Evolutionary conservation across 2,113 vertebrate species (phyloP), one percentile per base, ranked within the genome.

Genomic region (Tachysurus fulvidraco): DNA sequence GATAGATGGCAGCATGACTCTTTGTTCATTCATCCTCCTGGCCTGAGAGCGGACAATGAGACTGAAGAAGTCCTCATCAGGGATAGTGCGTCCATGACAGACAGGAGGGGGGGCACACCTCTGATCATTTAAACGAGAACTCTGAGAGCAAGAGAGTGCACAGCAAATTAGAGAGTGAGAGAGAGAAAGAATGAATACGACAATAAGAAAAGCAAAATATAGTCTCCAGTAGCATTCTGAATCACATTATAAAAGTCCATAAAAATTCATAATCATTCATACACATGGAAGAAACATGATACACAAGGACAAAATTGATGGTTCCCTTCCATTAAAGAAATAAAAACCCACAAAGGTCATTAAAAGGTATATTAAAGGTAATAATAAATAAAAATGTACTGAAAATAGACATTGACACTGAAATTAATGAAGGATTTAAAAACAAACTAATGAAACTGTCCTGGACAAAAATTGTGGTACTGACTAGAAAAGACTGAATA

Each of bases 11-110:
- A 99, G 89, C 1, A 96, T 95, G 83, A 98, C 97, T 60, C 98
- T 96, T 73, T 99, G 98, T 87, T 99, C 98, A 82, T 99, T 97
- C 96, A 99, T 98, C 81, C 98, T 94, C 88, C 98, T 99, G 0
- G 96, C 97, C 93, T 99, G 98, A 1, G 98, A 97, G 85, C 96
- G 96, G 93, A 98, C 93, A 92, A 99, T 98, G 89, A 99, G 97
- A 93, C 97, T 99, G 91, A 99, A 98, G 89, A 99, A 99, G 92
- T 99, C 98, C 92, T 99, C 98, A 60, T 99, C 98, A 0, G 98
- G 98, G 77, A 99, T 96, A 0, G 98, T 99, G 23, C 96, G 94
- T 21, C 97, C 97, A 87, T 96, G 96, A 14, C 94, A 89, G 30
- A 95, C 93, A 16, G 96, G 90, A 11, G 97, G 98, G n/a, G 97